Conservation (phyloP, 2,888 invertebrate species). For the Cepaea hortensis region DNA sequence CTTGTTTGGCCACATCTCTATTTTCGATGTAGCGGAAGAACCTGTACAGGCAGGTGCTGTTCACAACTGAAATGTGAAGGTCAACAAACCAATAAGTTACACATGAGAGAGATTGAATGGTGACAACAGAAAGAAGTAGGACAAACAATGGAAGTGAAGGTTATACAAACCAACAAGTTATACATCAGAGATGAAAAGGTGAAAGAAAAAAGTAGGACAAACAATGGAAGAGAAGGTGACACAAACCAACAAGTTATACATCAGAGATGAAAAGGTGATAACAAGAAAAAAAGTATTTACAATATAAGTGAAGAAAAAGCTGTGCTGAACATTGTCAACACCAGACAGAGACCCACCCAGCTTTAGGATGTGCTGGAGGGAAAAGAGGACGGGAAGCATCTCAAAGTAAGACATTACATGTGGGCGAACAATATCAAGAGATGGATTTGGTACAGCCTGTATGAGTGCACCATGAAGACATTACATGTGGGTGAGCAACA, state of each 20-base stretch:
- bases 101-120: background rate
- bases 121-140: background rate
- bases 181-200: background rate
- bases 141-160: background rate
- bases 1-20: conserved; percentile 98
- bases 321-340: too few species aligned
- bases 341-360: background rate
- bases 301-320: too few species aligned
- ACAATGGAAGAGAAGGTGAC: background rate
- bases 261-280: background rate
- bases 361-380: background rate
- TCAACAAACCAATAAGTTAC: background rate
- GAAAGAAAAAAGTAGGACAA: background rate
- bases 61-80: conserved; percentile 82
- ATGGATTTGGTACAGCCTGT: too few species aligned
- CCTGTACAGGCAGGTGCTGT: conserved; percentile 95
- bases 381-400: background rate
- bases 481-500: too few species aligned
- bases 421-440: too few species aligned
- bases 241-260: background rate
- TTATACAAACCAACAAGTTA: background rate
- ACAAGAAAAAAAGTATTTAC: too few species aligned
- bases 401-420: background rate
- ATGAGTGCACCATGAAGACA: background rate
- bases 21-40: conserved; percentile 99